Conservation (phyloP, 2,797 vertebrate species). For the Chromobotia macracanthus region DNA sequence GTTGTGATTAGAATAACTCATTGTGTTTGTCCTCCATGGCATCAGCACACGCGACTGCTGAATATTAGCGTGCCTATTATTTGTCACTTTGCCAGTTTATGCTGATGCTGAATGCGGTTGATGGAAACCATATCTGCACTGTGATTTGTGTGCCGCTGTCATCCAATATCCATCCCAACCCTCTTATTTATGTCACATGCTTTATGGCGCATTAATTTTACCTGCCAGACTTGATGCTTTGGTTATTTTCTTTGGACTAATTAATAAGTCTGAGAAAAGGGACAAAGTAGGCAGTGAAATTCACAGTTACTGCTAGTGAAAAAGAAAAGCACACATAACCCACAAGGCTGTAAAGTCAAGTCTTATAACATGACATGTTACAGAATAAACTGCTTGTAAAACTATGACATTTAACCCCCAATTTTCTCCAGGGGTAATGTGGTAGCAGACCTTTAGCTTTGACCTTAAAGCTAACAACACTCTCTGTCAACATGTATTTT, state of each 20-base stretch:
- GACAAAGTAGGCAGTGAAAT: background rate
- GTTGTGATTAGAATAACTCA: constrained; percentile 57
- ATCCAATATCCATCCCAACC: constrained; percentile 31
- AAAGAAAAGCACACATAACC: constrained; percentile 22
- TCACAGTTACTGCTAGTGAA: background rate
- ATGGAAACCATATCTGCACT: constrained; percentile 32
- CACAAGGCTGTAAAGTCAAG: constrained; percentile 25
- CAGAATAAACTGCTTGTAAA: constrained; percentile 29
- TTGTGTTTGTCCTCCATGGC: constrained; percentile 53
- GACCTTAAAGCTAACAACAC: constrained; percentile 29
- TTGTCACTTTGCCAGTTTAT: constrained; percentile 44
- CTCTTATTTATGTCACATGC: constrained; percentile 42
- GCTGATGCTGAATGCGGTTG: constrained; percentile 46
- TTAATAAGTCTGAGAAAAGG: constrained; percentile 1
- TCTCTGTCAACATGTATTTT: constrained; percentile 21
- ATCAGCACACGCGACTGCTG: constrained; percentile 50
- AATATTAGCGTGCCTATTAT: constrained; percentile 49
- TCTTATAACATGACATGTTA: constrained; percentile 34
- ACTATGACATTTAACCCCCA: constrained; percentile 27
- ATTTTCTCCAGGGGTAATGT: constrained; percentile 29
- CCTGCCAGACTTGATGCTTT: constrained; percentile 2
- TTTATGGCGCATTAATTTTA: constrained; percentile 40
- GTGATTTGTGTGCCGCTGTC: constrained; percentile 40
- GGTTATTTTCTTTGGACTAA: constrained; percentile 20
- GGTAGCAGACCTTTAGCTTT: constrained; percentile 7